These are phyloP conservation scores for Antigone vipio DNA, from an alignment of 2,113 vertebrate genomes.

Conservation along the genomic window DNA sequence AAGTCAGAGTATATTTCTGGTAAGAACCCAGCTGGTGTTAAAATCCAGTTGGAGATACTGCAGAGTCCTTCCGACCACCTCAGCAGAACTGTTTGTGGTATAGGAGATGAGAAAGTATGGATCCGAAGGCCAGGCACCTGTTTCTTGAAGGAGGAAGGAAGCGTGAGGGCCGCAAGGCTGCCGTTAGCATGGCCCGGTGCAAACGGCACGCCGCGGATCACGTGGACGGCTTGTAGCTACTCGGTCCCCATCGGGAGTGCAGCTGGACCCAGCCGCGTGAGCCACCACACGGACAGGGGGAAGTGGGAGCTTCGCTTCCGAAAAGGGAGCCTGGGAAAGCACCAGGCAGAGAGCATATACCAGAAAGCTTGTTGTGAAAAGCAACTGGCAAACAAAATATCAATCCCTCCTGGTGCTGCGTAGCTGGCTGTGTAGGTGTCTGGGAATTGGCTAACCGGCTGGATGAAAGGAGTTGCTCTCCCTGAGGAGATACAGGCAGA, in stretches of 20 bases:
- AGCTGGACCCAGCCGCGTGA: neutral
- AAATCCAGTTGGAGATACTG: neutral
- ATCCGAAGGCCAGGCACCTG: neutral
- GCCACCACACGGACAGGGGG: neutral
- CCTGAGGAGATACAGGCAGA: neutral
- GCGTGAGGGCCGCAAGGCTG: neutral
- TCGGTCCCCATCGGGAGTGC: rapidly evolving
- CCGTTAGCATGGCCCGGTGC: neutral
- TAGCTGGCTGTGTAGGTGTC: neutral
- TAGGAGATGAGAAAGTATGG: neutral
- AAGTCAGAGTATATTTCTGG: neutral
- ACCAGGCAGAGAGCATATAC: neutral
- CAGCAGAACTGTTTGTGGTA: neutral
- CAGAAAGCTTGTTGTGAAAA: neutral
- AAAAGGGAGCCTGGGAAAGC: neutral
- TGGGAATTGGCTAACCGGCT: rapidly evolving
- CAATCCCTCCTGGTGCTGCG: neutral
- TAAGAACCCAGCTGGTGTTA: neutral
- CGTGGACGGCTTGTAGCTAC: neutral
- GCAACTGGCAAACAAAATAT: neutral
- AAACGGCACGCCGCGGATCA: neutral
- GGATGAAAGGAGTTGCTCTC: neutral
- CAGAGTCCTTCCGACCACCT: neutral
- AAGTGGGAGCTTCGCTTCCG: neutral
- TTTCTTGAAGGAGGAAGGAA: neutral